A percentile compares a stretch with the other conserved stretches of the same genome.
Conservation (phyloP, 1,140 invertebrate species). For the Aphis gossypii region DNA sequence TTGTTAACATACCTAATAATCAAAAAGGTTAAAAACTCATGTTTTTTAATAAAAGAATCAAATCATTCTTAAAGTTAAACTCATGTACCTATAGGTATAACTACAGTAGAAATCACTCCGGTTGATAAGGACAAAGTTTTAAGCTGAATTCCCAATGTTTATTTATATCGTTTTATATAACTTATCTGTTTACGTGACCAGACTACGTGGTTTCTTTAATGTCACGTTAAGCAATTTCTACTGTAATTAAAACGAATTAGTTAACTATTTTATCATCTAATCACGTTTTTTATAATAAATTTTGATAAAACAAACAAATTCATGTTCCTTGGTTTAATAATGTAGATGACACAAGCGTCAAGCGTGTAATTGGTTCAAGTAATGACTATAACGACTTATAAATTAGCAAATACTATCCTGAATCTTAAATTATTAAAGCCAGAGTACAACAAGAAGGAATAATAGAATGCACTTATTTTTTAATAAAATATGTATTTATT, state of each 20-base stretch:
- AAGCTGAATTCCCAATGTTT: background rate
- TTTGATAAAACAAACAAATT: background rate
- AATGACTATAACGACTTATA: background rate
- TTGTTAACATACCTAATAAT: too few relatives aligned
- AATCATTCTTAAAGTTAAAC: background rate
- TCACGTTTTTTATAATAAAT: background rate
- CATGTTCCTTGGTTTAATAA: background rate
- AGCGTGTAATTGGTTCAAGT: too few relatives aligned
- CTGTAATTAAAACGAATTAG: background rate
- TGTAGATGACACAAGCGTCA: background rate
- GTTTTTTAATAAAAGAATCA: background rate
- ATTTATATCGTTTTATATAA: background rate
- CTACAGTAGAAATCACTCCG: background rate
- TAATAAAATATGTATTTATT: background rate
- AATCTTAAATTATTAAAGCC: background rate
- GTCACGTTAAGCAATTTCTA: background rate
- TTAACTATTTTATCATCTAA: background rate
- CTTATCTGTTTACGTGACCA: background rate
- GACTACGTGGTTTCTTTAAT: background rate
- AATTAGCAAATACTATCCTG: background rate
- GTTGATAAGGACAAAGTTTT: background rate
- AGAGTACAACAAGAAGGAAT: background rate
- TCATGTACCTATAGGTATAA: background rate
- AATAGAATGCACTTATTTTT: background rate
- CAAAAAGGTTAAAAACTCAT: too few relatives aligned